A percentile compares a stretch with the other conserved stretches of the same genome.
Evolutionary conservation across 2,113 vertebrate genomes (phyloP).

Genomic region (Dolichallabes microphthalmus): DNA sequence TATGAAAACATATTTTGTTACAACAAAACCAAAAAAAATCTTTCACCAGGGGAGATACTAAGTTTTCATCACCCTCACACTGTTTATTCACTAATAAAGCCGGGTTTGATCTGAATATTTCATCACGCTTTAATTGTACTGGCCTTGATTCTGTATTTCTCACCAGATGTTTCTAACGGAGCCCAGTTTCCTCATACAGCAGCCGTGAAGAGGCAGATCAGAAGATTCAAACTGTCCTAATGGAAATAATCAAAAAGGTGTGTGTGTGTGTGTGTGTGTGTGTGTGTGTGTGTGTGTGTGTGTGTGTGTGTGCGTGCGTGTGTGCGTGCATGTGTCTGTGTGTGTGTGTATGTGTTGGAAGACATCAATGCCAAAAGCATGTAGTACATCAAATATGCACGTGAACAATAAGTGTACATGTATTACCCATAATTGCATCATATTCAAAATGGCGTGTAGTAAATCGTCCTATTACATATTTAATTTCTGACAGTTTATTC

Average conservation of each 20-base stretch:
- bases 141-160: conserved; percentile 21
- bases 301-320: conserved; percentile 10
- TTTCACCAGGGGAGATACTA: background rate
- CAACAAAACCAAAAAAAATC: background rate
- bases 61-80: background rate
- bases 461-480: background rate
- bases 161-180: conserved; percentile 24
- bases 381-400: background rate
- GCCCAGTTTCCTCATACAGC: conserved; percentile 5
- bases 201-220: conserved; percentile 7
- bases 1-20: background rate
- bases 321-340: conserved; percentile 27
- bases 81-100: conserved; percentile 37
- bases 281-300: background rate
- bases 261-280: conserved; percentile 33
- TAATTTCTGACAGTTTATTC: background rate
- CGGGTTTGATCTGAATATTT: conserved; percentile 27
- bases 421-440: background rate
- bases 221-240: conserved; percentile 21
- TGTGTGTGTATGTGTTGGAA: background rate
- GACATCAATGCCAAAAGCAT: background rate
- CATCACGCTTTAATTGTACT: conserved; percentile 33
- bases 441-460: background rate
- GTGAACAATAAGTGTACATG: background rate
- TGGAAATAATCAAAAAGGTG: background rate